Evolutionary conservation across 2,888 invertebrate species (phyloP).

Genomic region (Eilema caniola): DNA sequence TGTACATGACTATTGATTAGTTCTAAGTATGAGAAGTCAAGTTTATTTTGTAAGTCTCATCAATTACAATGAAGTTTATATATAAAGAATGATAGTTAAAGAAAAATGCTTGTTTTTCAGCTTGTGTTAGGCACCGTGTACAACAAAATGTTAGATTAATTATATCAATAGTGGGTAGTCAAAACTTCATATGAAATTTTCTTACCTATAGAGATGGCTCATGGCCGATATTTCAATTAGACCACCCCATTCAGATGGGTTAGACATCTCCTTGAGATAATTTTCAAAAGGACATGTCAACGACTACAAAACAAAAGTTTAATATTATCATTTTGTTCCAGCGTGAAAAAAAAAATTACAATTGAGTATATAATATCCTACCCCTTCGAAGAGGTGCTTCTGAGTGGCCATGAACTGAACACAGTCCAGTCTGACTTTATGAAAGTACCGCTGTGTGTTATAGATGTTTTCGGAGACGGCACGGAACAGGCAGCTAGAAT

Average conservation of each 20-base stretch:
- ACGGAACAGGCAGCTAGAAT: slow-evolving; percentile 95
- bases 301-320: slow-evolving; percentile 84
- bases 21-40: not conserved
- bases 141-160: slow-evolving; percentile 27
- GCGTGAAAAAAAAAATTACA: slow-evolving; percentile 33
- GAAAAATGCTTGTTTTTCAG: not conserved
- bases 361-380: slow-evolving; percentile 65
- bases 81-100: not conserved
- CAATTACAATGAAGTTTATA: not conserved
- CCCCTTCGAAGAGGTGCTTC: slow-evolving; percentile 88
- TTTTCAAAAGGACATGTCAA: slow-evolving; percentile 88
- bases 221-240: slow-evolving; percentile 90
- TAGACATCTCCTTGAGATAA: slow-evolving; percentile 90
- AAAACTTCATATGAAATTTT: slow-evolving; percentile 41
- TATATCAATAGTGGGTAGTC: slow-evolving; percentile 42
- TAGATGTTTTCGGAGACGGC: slow-evolving; percentile 95
- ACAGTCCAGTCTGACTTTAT: slow-evolving; percentile 91
- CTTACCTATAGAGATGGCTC: slow-evolving; percentile 90
- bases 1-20: not conserved
- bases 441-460: slow-evolving; percentile 90
- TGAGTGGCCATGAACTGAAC: slow-evolving; percentile 91
- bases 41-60: not conserved
- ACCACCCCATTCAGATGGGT: slow-evolving; percentile 90
- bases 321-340: slow-evolving; percentile 42
- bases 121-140: slow-evolving; percentile 43